Base-by-base conservation (phyloP, 2,113 vertebrate species). In the Gnathochromis pfefferi region DNA sequence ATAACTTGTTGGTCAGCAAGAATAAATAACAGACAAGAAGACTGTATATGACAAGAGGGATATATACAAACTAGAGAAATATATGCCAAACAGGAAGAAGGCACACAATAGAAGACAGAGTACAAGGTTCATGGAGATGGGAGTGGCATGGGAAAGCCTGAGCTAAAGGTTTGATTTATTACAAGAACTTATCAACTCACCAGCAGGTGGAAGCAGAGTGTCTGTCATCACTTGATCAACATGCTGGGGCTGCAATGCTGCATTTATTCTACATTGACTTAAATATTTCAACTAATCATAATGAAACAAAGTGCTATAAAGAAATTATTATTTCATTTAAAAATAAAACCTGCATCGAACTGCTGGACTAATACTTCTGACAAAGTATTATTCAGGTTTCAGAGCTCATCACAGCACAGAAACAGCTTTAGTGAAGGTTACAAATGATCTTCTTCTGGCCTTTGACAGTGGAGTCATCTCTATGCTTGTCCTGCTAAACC, bases 271-370 rank as follows among this genome's bases (percentile, higher is more conserved):
- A 23, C 21, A 23, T 13, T 55, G 2, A 55, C 21, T 23, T 55
- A 55, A 0, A 55, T 55, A 55, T 55, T 55, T 55, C 53, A 55
- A 55, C 0, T 55, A 55, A 3, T 7, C 4, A 13, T 23, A 23
- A 55, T 23, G n/a, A 23, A 54, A 54, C 10, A 54, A 54, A 54
- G n/a, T 1, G 10, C n/a, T 54, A 54, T 54, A 54, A 54, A 54
- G n/a, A 54, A 54, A 54, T 54, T 54, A 12, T 4, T 4, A 23
- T 54, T 54, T 54, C 10, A 23, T 23, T 54, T 54, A 54, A 7
- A 54, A 54, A 54, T 12, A 54, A 54, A 23, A 23, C 3, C 1
- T 54, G 53, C n/a, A 54, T 54, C 10, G 1, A 54, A 12, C 53
- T 54, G 53, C 53, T 54, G 53, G 53, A 10, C 53, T 54, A 23